These are phyloP conservation scores for Ormyrus rosae DNA, from an alignment of 2,888 invertebrate genomes.

Conservation along the genomic window DNA sequence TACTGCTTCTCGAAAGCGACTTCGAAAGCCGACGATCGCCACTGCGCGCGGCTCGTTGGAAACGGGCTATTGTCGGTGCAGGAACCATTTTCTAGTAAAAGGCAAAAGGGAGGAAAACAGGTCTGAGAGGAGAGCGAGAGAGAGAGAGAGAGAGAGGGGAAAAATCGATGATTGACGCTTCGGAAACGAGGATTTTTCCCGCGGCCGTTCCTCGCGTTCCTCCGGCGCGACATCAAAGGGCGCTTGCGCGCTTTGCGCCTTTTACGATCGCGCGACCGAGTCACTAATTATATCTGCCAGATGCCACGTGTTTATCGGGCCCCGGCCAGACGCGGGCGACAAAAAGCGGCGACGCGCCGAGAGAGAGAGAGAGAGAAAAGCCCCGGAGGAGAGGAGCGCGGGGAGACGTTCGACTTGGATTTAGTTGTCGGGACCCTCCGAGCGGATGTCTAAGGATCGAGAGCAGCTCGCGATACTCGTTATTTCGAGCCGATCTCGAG, in stretches of 20 bases:
- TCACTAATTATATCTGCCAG: conserved; percentile 58
- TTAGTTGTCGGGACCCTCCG: no score
- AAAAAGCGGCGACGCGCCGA: not conserved
- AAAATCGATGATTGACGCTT: conserved; percentile 31
- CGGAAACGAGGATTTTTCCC: conserved; percentile 23
- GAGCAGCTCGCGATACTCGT: no score
- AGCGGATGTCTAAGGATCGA: no score
- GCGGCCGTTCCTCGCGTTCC: conserved; percentile 8
- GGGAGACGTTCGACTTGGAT: no score
- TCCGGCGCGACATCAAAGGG: conserved; percentile 38
- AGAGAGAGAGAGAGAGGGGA: no score
- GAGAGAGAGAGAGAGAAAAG: not conserved
- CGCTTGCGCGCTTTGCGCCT: not conserved
- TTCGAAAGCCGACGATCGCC: no score
- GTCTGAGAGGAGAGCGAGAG: no score
- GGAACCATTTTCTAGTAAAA: no score
- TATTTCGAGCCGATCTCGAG: no score
- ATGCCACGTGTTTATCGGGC: conserved; percentile 54
- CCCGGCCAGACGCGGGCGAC: not conserved
- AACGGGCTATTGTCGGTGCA: no score
- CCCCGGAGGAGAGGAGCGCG: not conserved
- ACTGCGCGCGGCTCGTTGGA: not conserved
- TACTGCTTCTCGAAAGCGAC: no score
- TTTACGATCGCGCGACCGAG: conserved; percentile 31
- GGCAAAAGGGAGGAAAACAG: no score